Evolutionary conservation across 1,140 invertebrate species (phyloP), one percentile per base, ranked within the genome.

Genomic region (Sesamia nonagrioides): DNA sequence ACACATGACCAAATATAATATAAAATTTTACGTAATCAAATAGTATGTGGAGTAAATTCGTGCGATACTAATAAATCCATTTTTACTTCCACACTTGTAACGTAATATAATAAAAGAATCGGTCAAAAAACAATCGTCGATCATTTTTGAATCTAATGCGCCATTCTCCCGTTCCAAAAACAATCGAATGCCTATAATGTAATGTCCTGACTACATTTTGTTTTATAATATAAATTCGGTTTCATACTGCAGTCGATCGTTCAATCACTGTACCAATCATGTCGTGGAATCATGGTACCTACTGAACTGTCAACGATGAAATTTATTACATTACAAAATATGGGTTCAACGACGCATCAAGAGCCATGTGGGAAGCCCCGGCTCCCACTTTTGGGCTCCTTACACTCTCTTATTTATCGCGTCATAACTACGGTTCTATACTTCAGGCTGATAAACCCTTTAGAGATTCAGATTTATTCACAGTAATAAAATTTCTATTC

Each of bases 401-500:
- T 45, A 48, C n/a, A 45, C 17, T 58, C 42, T 35, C 11, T 50
- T 52, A 69, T 52, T 42, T 58, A 52, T 73, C n/a, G 50, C 8
- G 0, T 42, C 27, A 69, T 69, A 69, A 69, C 42, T 21, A 56
- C 45, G 48, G 35, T 5, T 40, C 15, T 48, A 9, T 15, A 15
- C 11, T 13, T 27, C 17, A 17, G 4, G 27, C 18, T 8, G 33
- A 63, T 42, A 42, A 40, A 18, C 37, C 60, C 60, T 63, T 63
- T 63, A 63, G 35, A 42, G 6, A 27, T 42, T 40, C 35, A 63
- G 60, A 63, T 63, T 63, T 63, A 63, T 63, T 63, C n/a, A 63
- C 60, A 63, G 60, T 40, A 63, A 40, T 63, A 63, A 63, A 63
- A 63, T 63, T 9, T 63, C 54, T 56, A 56, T 56, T 56, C 54